Conservation (phyloP, 2,113 vertebrate species). For the Vulpes ferrilata region DNA sequence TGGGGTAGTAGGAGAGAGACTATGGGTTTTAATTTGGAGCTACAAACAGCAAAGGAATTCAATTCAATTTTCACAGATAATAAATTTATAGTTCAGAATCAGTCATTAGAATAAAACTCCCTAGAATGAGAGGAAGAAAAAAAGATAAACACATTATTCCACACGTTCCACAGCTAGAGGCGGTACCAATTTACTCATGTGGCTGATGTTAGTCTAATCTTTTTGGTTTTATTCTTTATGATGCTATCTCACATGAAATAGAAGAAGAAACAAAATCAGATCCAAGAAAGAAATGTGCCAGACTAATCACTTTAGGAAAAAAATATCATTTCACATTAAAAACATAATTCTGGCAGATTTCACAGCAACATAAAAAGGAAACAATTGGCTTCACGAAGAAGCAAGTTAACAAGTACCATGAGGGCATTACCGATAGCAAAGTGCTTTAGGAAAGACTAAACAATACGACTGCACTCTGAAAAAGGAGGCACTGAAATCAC, state of each 20-base stretch:
- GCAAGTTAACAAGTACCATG: not conserved
- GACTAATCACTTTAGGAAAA: slow-evolving; percentile 2
- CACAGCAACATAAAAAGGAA: slow-evolving; percentile 1
- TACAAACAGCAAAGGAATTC: slow-evolving; percentile 23
- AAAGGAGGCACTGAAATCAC: not conserved
- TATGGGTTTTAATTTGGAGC: not conserved
- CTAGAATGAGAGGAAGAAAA: not conserved
- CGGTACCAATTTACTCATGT: not conserved
- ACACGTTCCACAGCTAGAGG: not conserved
- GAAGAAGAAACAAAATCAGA: slow-evolving; percentile 24
- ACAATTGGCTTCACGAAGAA: not conserved
- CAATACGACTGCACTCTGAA: not conserved
- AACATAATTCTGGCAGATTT: slow-evolving; percentile 38
- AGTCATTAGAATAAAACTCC: slow-evolving; percentile 30
- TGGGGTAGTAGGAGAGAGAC: not conserved
- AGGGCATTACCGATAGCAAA: not conserved
- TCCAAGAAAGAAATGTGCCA: slow-evolving; percentile 34
- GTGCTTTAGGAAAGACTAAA: not conserved
- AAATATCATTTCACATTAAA: slow-evolving; percentile 32
- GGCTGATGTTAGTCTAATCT: not conserved
- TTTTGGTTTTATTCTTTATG: not conserved
- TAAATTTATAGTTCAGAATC: slow-evolving; percentile 45
- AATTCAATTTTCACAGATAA: slow-evolving; percentile 14
- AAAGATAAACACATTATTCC: slow-evolving; percentile 1
- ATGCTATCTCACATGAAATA: not conserved